Evolutionary conservation across 2,888 invertebrate genomes (phyloP).

Genomic region (Nomada fucata): DNA sequence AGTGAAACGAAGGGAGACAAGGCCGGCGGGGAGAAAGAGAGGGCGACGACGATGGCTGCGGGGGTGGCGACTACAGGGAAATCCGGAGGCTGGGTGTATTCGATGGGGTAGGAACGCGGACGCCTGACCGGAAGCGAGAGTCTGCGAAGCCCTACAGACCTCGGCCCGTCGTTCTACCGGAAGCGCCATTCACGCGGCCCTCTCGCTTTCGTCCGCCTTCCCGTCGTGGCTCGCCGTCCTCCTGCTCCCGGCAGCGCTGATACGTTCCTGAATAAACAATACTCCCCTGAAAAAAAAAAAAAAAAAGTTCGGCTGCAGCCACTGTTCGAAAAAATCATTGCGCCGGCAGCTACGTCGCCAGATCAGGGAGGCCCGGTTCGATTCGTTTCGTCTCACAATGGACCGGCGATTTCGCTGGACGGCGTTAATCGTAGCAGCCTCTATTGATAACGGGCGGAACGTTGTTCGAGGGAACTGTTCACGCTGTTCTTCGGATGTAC

Average conservation of each 20-base stretch:
- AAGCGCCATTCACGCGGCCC: constrained; percentile 83
- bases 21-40: constrained; percentile 44
- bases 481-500: neutral
- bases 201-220: constrained; percentile 78
- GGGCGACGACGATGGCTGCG: constrained; percentile 31
- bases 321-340: constrained; percentile 65
- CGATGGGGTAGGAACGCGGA: constrained; percentile 78
- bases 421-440: constrained; percentile 6
- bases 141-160: constrained; percentile 82
- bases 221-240: constrained; percentile 68
- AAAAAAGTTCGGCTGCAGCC: constrained; percentile 36
- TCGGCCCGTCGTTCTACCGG: constrained; percentile 83
- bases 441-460: constrained; percentile 19
- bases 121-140: constrained; percentile 84
- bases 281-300: constrained; percentile 69
- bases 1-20: constrained; percentile 62
- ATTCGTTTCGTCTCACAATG: constrained; percentile 43
- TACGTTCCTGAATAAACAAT: constrained; percentile 83
- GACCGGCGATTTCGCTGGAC: neutral
- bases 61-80: constrained; percentile 65
- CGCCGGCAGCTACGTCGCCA: constrained; percentile 58
- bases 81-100: constrained; percentile 76
- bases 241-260: constrained; percentile 75
- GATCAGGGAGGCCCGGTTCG: constrained; percentile 55
- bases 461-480: constrained; percentile 9